phyloP scores from a whole-genome alignment of 2,797 vertebrate species.

The Merluccius polli region DNA sequence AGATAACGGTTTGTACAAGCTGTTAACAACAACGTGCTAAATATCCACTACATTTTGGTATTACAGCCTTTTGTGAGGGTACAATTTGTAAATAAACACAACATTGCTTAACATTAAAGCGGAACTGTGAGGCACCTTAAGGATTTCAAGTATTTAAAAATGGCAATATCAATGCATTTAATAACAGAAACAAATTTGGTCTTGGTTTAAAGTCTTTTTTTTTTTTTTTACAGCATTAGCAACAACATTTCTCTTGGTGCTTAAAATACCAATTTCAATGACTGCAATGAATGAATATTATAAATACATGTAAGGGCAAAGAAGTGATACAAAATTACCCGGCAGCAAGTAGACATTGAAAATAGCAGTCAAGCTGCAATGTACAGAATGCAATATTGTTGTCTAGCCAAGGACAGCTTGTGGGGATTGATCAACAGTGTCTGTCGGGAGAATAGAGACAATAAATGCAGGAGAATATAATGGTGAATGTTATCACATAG shows the following conservation, averaged over 20 bases:
- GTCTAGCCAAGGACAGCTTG: neutral
- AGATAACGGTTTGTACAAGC: neutral
- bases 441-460: neutral
- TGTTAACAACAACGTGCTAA: neutral
- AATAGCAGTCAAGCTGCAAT: neutral
- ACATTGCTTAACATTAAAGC: neutral
- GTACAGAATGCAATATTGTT: neutral
- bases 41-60: neutral
- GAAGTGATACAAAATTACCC: neutral
- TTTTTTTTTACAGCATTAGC: neutral
- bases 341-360: neutral
- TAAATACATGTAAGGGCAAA: neutral
- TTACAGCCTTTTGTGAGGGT: neutral
- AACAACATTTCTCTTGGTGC: neutral
- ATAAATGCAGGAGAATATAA: neutral
- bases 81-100: neutral
- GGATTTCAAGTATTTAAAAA: neutral
- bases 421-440: neutral
- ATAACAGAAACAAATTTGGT: neutral
- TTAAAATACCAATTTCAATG: neutral
- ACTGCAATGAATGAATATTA: neutral
- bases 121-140: neutral
- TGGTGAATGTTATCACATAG: neutral
- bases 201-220: neutral
- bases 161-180: neutral